Evolutionary conservation across 2,888 invertebrate species (phyloP), one percentile per base, ranked within the genome.

Genomic region (Sclerodermus sp.): DNA sequence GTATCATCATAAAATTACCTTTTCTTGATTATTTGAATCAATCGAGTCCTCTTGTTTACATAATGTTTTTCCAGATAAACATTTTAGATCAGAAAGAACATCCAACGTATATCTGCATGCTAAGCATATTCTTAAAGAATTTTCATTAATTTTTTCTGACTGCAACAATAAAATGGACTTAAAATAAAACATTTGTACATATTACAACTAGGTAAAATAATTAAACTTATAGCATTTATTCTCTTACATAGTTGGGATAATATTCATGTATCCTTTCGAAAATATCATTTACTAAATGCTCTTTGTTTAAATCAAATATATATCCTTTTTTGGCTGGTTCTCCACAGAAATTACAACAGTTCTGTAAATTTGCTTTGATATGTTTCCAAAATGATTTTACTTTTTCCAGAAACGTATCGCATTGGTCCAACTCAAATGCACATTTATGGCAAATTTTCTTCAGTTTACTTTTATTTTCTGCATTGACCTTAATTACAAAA

Each of bases 381-480:
- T 23, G 23, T 3, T 23, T 23, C 23, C 3, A 23, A 8, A 23
- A 23, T 5, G 23, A 23, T 23, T 23, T 23, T 70, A 32, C 63
- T 69, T 18, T 77, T 17, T 67, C 45, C 10, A 78, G 48, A 59
- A 78, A 77, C 9, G 58, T 56, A 3, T 55, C 60, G 14, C 77
- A 78, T 41, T 74, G 70, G 1, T 70, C 70, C 40, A 77, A 59
- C 47, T 77, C 77, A 15, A 67, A 76, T 9, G 64, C 74, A 53
- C 77, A 78, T 47, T 76, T 77, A 49, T 77, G 68, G 46, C 77
- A 78, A 17, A 78, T 58, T 41, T 70, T 72, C 2, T 60, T 62
- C 0, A 68, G 62, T 12, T 51, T 45, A 17, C 58, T 50, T 14
- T 64, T 53, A 14, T 57, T 55, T 8, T 62, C 36, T 6, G 42